A percentile compares a stretch with the other conserved stretches of the same genome.
These are phyloP conservation scores for Apodemia mormo DNA, from an alignment of 2,888 invertebrate species.

Conservation along the genomic window DNA sequence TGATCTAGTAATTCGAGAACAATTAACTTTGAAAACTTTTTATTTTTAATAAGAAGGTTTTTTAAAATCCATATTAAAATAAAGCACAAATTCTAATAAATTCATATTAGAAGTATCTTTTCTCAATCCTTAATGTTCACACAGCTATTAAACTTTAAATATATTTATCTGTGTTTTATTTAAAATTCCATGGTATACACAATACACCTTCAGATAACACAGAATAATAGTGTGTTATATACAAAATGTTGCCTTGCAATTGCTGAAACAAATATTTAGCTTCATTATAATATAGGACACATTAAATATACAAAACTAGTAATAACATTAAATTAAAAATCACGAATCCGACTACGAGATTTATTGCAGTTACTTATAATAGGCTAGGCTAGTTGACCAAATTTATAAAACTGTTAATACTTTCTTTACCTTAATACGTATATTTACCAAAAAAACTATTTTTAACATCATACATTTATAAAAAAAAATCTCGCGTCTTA, in stretches of 20 bases:
- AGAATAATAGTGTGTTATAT: constrained; percentile 95
- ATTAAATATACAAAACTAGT: constrained; percentile 18
- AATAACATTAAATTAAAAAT: neutral
- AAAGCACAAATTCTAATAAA: constrained; percentile 25
- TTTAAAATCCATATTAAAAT: neutral
- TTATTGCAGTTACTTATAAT: too few relatives aligned
- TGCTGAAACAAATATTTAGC: constrained; percentile 57
- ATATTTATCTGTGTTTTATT: constrained; percentile 50
- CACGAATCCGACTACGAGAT: too few relatives aligned
- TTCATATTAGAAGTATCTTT: neutral
- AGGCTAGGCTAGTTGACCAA: too few relatives aligned
- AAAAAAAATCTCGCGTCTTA: too few relatives aligned
- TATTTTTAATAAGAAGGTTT: neutral
- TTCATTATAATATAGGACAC: neutral
- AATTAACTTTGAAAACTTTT: neutral
- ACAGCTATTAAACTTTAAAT: constrained; percentile 10
- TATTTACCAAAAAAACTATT: too few relatives aligned
- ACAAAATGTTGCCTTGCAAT: constrained; percentile 86
- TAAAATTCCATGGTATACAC: constrained; percentile 97
- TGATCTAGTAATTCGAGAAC: constrained; percentile 12
- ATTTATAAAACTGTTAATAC: too few relatives aligned
- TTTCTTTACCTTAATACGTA: too few relatives aligned
- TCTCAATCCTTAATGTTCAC: neutral
- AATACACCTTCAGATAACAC: constrained; percentile 94
- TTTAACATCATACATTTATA: too few relatives aligned